Evolutionary conservation across 2,888 invertebrate genomes (phyloP), one percentile per base, ranked within the genome.

Genomic region (Hydropsyche betteni): DNA sequence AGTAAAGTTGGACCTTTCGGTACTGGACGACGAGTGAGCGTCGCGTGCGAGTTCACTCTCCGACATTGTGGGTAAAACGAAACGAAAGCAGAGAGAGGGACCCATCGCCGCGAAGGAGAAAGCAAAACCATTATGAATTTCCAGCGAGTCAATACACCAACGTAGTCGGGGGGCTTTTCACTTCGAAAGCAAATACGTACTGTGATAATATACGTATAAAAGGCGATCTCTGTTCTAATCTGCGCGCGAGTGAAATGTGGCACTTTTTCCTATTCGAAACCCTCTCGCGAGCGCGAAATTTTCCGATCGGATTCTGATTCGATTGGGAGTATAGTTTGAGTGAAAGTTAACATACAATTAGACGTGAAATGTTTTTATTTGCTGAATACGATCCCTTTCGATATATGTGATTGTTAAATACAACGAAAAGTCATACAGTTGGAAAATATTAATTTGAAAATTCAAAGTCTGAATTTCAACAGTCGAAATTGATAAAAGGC

Each of bases 161-260:
- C 24, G 24, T 24, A 1, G 24, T 24, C 24, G 24, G 24, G 68
- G 44, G 74, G 68, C 73, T 77, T 77, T 77, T 77, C 77, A 70
- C 75, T 77, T 77, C 69, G 75, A 77, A 77, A 77, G 77, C 77
- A 77, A 75, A 72, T 69, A 74, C 16, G 16, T 55, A 44, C 44
- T 6, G 44, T 10, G 44, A 44, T 55, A 14, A 55, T 55, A n/a
- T 55, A n/a, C 16, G 16, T n/a, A 55, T 36, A 64, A 64, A 69
- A 77, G 73, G 36, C 64, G 72, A 68, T 34, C 64, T 70, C n/a
- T 75, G 44, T 68, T 51, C 58, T 75, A 75, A 70, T 64, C 61
- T 61, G 69, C 12, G 52, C 1, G 64, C 34, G 64, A 44, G 69
- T 75, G 68, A 71, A 75, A 75, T 55, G 74, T 33, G 24, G 24